phyloP scores from a whole-genome alignment of 53 echinoderm and acorn worm species.

The Apostichopus leukothele region DNA sequence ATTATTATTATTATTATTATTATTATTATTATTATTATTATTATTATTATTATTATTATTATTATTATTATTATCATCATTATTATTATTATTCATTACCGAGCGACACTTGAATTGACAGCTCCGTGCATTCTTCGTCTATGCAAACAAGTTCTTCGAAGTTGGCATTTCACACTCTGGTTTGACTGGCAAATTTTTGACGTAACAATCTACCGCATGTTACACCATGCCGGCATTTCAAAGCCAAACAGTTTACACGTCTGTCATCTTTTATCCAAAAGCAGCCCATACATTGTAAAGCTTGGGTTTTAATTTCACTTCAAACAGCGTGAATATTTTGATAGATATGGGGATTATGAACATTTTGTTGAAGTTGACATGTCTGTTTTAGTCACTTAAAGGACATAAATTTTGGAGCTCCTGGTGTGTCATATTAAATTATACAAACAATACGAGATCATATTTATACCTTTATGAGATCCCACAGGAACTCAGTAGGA shows the following conservation, averaged over 20 bases:
- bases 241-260: too few species aligned
- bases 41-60: too few species aligned
- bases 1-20: too few species aligned
- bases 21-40: too few species aligned
- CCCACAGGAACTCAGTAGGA: neutral
- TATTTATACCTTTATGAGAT: constrained; percentile 1
- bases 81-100: too few species aligned
- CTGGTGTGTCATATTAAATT: constrained; percentile 16
- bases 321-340: constrained; percentile 30
- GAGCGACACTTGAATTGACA: too few species aligned
- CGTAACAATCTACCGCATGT: too few species aligned
- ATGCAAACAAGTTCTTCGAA: neutral
- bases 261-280: neutral
- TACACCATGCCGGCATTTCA: too few species aligned
- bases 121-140: too few species aligned
- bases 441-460: constrained; percentile 22
- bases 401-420: neutral
- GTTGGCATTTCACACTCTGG: neutral
- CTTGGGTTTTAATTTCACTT: constrained; percentile 8
- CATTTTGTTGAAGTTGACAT: neutral
- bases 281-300: neutral
- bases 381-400: neutral
- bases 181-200: neutral
- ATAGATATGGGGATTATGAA: neutral
- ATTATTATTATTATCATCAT: too few species aligned